Conservation (phyloP, 1,140 invertebrate genomes). For the Formica exsecta region DNA sequence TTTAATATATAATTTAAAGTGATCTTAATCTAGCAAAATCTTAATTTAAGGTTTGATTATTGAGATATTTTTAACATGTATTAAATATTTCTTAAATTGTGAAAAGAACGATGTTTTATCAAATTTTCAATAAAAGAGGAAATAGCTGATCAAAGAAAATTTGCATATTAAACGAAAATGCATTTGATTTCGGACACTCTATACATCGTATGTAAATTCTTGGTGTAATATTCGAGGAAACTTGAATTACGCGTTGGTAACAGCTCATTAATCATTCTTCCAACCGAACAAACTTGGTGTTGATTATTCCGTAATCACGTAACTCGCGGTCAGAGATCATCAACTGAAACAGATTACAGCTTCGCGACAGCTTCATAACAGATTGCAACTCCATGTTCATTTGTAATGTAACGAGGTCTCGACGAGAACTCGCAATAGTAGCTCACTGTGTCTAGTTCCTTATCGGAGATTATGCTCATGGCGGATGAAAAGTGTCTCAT, state of each 20-base stretch:
- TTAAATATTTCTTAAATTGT: too few species aligned
- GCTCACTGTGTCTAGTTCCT: conserved; percentile 19
- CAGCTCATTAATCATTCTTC: background rate
- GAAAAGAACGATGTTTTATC: too few species aligned
- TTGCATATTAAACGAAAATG: background rate
- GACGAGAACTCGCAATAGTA: conserved; percentile 25
- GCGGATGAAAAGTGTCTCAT: conserved; percentile 56
- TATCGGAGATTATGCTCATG: conserved; percentile 36
- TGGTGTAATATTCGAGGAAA: background rate
- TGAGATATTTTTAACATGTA: too few species aligned
- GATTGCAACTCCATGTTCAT: conserved; percentile 2
- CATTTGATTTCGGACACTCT: background rate
- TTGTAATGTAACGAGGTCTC: conserved; percentile 35
- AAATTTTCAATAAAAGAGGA: too few species aligned
- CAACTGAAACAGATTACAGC: conserved; percentile 7
- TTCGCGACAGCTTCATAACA: conserved; percentile 3
- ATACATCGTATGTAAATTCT: background rate
- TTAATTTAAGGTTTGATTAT: too few species aligned
- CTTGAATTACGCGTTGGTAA: background rate
- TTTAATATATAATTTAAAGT: too few species aligned
- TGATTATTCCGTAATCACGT: conserved; percentile 42
- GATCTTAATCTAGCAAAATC: too few species aligned
- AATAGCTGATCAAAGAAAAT: too few species aligned
- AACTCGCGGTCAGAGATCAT: conserved; percentile 59
- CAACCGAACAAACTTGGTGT: background rate